These are phyloP conservation scores for Rhopalosiphum maidis DNA, from an alignment of 1,140 invertebrate genomes.

Conservation along the genomic window DNA sequence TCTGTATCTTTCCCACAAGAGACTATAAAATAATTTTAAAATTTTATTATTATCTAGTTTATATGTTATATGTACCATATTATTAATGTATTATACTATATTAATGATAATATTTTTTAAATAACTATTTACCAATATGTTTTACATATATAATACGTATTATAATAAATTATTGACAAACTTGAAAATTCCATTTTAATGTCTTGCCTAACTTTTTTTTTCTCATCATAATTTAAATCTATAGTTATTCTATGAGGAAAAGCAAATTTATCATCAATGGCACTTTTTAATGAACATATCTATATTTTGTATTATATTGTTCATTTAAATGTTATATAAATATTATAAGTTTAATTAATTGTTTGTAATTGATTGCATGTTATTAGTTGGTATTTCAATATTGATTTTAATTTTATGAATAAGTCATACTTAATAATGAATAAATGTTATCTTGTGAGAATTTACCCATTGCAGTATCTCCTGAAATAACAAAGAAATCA, in stretches of 20 bases:
- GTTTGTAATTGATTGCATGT: neutral
- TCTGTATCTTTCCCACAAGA: neutral
- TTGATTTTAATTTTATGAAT: neutral
- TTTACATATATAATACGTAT: neutral
- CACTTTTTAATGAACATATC: neutral
- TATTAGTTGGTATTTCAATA: neutral
- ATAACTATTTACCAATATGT: neutral
- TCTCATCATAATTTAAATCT: neutral
- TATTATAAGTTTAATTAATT: neutral
- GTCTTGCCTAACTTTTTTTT: neutral
- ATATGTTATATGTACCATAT: neutral
- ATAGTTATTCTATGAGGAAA: neutral
- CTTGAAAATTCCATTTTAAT: neutral
- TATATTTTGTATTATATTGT: neutral
- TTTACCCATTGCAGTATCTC: too few species aligned
- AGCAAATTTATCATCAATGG: neutral
- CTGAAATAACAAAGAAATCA: too few species aligned
- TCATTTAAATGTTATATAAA: neutral
- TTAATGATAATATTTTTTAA: neutral
- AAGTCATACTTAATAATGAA: neutral
- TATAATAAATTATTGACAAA: neutral
- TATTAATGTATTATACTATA: neutral
- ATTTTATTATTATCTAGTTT: neutral
- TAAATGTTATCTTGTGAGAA: too few species aligned
- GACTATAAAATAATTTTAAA: neutral